A percentile compares a stretch with the other conserved stretches of the same genome.
These are phyloP conservation scores for Cottus gobio DNA, from an alignment of 2,113 vertebrate genomes.

Conservation along the genomic window DNA sequence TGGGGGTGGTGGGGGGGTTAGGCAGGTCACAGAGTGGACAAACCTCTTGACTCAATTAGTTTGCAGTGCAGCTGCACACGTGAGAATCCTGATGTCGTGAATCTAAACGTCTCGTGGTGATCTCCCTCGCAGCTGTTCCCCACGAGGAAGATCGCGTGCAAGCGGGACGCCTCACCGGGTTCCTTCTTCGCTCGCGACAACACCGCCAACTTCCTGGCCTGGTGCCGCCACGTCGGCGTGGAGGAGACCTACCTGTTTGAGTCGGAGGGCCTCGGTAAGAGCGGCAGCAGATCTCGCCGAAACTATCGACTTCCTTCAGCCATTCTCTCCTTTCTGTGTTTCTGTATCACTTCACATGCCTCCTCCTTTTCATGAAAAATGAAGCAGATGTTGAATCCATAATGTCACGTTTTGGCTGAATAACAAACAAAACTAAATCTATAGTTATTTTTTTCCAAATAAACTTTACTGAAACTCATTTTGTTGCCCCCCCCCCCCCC, in stretches of 20 bases:
- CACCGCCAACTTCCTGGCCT: slow-evolving; percentile 96
- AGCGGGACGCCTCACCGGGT: slow-evolving; percentile 91
- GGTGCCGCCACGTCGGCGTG: slow-evolving; percentile 92
- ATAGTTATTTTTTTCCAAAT: background rate
- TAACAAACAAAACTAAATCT: too few relatives aligned
- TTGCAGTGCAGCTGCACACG: background rate
- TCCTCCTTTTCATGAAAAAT: background rate
- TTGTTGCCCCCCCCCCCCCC: background rate
- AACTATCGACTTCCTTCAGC: background rate
- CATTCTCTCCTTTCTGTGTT: background rate
- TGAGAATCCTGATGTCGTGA: background rate
- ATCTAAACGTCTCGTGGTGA: background rate
- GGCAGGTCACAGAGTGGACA: background rate
- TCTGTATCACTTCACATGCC: background rate
- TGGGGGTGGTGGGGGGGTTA: too few relatives aligned
- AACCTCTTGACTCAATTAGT: background rate
- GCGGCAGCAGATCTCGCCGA: background rate
- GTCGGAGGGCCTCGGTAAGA: slow-evolving; percentile 95
- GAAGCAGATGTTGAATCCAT: slow-evolving; percentile 1
- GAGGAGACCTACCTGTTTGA: slow-evolving; percentile 97
- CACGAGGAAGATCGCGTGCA: slow-evolving; percentile 90
- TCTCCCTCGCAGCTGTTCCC: slow-evolving; percentile 84
- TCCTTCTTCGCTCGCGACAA: slow-evolving; percentile 99
- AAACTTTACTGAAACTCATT: background rate
- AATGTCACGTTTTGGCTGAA: background rate